Percentiles rank a stretch among this genome's conserved stretches.
These are phyloP conservation scores for Tiphia femorata DNA, from an alignment of 2,888 invertebrate genomes.

Conservation along the genomic window DNA sequence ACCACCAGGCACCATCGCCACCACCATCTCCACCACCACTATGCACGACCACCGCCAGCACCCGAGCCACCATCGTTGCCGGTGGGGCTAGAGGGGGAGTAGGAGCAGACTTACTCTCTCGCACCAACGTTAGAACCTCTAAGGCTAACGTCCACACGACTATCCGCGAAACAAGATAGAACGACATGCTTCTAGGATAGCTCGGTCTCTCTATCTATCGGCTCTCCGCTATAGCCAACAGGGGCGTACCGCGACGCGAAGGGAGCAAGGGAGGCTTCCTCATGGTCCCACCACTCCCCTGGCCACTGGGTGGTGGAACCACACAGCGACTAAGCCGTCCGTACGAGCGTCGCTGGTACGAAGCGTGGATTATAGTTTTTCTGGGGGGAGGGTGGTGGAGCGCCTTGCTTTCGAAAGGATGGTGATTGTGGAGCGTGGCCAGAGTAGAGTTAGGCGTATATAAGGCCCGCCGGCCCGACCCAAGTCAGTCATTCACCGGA, in stretches of 20 bases:
- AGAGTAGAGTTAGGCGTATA: conserved; percentile 68
- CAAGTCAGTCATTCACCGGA: conserved; percentile 70
- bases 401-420: conserved; percentile 69
- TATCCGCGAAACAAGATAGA: conserved; percentile 33
- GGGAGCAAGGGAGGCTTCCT: background rate
- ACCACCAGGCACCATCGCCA: background rate
- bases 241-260: background rate
- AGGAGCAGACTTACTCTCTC: conserved; percentile 42
- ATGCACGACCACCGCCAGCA: too few relatives aligned
- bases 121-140: conserved; percentile 29
- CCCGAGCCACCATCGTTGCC: conserved; percentile 28
- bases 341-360: conserved; percentile 29
- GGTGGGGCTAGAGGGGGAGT: conserved; percentile 45
- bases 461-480: conserved; percentile 67
- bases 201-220: too few relatives aligned
- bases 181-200: too few relatives aligned
- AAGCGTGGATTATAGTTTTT: conserved; percentile 62
- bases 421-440: conserved; percentile 68
- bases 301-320: conserved; percentile 10
- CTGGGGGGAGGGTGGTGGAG: conserved; percentile 59
- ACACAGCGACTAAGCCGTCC: too few relatives aligned
- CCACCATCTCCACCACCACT: too few relatives aligned
- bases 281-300: background rate
- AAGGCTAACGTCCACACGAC: too few relatives aligned
- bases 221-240: too few relatives aligned